Evolutionary conservation across 2,888 invertebrate genomes (phyloP).

Genomic region (Dryobota labecula): DNA sequence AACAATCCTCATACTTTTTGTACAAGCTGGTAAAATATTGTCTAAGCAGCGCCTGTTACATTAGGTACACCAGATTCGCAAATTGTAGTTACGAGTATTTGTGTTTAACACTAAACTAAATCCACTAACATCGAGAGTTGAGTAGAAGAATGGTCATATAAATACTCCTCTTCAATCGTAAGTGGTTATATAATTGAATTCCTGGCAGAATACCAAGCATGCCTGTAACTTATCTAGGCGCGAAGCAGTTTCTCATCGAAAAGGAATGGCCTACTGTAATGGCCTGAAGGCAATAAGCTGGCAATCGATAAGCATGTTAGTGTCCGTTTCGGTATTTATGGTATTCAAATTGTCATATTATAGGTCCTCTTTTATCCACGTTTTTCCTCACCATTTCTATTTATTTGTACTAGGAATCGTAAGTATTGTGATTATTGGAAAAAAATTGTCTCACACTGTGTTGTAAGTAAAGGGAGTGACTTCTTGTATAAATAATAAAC

Average conservation of each 20-base stretch:
- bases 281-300: slow-evolving; percentile 21
- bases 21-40: neutral
- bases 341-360: slow-evolving; percentile 3
- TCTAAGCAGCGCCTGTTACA: neutral
- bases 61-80: neutral
- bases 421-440: neutral
- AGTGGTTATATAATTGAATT: slow-evolving; percentile 30
- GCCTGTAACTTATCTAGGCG: slow-evolving; percentile 29
- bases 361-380: neutral
- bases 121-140: neutral
- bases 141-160: neutral
- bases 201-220: slow-evolving; percentile 42
- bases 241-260: slow-evolving; percentile 34
- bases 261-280: slow-evolving; percentile 26
- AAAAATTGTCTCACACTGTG: neutral
- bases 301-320: slow-evolving; percentile 23
- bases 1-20: neutral
- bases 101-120: neutral
- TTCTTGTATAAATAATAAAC: neutral
- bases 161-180: neutral
- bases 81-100: neutral
- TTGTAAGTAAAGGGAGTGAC: neutral
- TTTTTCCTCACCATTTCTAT: neutral
- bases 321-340: slow-evolving; percentile 13
- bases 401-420: neutral